phyloP scores from a whole-genome alignment of 2,113 vertebrate genomes.

The Urocitellus parryii region DNA sequence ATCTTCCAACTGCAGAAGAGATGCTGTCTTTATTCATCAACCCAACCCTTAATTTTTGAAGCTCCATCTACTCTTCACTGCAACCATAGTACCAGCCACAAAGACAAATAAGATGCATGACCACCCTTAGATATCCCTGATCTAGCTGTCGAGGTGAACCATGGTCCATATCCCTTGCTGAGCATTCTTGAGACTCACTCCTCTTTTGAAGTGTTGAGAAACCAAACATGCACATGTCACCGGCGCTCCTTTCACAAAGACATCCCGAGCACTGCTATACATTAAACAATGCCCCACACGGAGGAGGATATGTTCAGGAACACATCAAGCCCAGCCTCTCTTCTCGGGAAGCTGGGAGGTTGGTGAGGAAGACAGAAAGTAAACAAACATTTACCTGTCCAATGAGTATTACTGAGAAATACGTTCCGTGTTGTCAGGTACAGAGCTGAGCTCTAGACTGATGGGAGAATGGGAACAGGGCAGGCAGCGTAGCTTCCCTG shows the following conservation, averaged over 20 bases:
- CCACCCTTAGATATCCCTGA: neutral
- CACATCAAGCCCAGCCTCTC: neutral
- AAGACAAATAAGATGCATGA: neutral
- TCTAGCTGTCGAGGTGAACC: neutral
- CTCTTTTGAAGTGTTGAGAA: neutral
- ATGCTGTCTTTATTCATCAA: slow-evolving; percentile 46
- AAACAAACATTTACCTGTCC: neutral
- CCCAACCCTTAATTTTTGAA: slow-evolving; percentile 16
- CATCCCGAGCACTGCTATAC: neutral
- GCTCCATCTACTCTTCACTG: slow-evolving; percentile 6
- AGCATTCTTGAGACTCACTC: neutral
- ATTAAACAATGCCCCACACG: neutral
- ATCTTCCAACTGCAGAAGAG: slow-evolving; percentile 17
- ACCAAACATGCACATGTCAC: neutral
- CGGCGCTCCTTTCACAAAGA: neutral
- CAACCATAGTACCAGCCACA: neutral
- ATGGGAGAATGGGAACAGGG: too few relatives aligned
- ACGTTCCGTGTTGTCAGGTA: neutral
- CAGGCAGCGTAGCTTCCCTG: neutral
- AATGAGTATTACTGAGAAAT: neutral
- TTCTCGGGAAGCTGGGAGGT: neutral
- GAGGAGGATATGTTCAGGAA: neutral
- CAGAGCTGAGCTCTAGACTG: neutral
- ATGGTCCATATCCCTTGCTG: neutral
- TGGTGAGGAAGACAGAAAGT: neutral